A percentile compares a stretch with the other conserved stretches of the same genome.
Evolutionary conservation across 2,888 invertebrate genomes (phyloP).

Genomic region (Diadegma fenestrale): DNA sequence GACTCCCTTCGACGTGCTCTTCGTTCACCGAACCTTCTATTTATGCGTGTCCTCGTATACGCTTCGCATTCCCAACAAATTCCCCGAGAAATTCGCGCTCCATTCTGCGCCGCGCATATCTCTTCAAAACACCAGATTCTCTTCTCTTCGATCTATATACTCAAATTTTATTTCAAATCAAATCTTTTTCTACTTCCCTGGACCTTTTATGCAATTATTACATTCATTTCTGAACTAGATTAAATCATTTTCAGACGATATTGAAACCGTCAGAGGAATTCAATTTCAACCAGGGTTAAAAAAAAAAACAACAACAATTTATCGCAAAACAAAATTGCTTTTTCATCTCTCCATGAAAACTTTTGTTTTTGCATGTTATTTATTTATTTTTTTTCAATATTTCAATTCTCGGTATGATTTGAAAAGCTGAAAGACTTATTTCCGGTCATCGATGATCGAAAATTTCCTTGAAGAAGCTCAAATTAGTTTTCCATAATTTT

Average conservation of each 20-base stretch:
- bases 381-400: too few relatives aligned
- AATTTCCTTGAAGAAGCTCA: background rate
- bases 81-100: conserved; percentile 34
- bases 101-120: background rate
- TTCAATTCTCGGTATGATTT: too few relatives aligned
- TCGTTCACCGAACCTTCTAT: conserved; percentile 35
- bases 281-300: too few relatives aligned
- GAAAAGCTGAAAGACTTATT: too few relatives aligned
- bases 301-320: background rate
- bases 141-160: background rate
- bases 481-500: background rate
- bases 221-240: background rate
- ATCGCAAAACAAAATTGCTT: background rate
- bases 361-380: background rate
- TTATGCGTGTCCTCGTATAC: conserved; percentile 14
- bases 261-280: background rate
- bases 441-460: too few relatives aligned
- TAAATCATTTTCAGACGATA: background rate
- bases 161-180: background rate
- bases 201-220: background rate
- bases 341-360: background rate
- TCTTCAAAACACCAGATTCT: conserved; percentile 14
- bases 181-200: background rate
- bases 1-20: conserved; percentile 52
- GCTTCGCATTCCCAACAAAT: conserved; percentile 26